Evolutionary conservation across 2,113 vertebrate genomes (phyloP).

Genomic region (Isurus oxyrinchus): DNA sequence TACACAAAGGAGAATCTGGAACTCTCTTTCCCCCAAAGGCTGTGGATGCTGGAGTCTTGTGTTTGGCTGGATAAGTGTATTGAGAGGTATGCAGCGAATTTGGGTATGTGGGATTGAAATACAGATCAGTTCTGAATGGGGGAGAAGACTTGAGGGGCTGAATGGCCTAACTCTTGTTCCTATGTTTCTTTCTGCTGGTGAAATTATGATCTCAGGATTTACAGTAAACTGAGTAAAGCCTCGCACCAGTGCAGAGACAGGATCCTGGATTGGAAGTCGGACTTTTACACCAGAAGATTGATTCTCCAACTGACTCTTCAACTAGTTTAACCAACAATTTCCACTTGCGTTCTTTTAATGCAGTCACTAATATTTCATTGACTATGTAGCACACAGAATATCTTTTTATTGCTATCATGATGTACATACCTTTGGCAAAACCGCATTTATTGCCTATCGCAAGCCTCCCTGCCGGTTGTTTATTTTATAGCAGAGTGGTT

Average conservation of each 20-base stretch:
- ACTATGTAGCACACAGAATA: neutral
- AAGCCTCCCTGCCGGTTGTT: neutral
- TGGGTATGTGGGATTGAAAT: neutral
- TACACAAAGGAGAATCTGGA: no score
- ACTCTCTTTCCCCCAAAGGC: no score
- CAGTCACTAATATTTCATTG: neutral
- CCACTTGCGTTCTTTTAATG: neutral
- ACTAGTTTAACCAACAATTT: neutral
- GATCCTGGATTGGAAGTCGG: neutral
- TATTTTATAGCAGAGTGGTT: neutral
- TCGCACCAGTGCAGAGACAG: neutral
- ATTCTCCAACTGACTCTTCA: neutral
- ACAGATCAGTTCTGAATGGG: neutral
- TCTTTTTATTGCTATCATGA: neutral
- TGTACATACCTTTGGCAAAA: neutral
- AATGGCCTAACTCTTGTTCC: neutral
- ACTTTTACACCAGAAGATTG: neutral
- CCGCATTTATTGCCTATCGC: neutral
- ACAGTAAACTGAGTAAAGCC: neutral
- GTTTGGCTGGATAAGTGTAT: no score
- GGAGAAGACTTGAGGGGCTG: neutral
- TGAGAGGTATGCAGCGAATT: no score
- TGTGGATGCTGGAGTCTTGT: no score
- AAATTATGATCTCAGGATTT: neutral
- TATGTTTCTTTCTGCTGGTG: neutral